These are phyloP conservation scores for Nymphalis polychloros DNA, from an alignment of 2,888 invertebrate species.

Conservation along the genomic window DNA sequence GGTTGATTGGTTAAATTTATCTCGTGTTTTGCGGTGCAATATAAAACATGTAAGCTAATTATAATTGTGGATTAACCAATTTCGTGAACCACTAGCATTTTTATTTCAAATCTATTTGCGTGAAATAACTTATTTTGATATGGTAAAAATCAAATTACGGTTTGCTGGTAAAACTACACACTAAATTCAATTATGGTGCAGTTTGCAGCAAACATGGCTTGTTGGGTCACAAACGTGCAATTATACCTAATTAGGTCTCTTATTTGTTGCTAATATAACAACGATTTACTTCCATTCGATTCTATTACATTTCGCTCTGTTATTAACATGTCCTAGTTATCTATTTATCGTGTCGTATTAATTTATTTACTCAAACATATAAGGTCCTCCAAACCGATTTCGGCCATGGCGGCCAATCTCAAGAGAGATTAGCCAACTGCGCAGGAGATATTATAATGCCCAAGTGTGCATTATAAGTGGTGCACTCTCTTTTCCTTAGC, in stretches of 20 bases:
- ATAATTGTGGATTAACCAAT: slow-evolving; percentile 8
- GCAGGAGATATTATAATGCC: too few species aligned
- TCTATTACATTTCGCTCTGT: too few species aligned
- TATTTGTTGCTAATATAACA: not conserved
- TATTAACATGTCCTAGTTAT: too few species aligned
- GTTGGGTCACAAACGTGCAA: slow-evolving; percentile 20
- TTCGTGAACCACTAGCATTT: not conserved
- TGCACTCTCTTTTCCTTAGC: too few species aligned
- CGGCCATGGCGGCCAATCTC: too few species aligned
- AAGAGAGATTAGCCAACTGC: too few species aligned
- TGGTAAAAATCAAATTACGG: slow-evolving; percentile 12
- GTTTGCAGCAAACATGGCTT: slow-evolving; percentile 13
- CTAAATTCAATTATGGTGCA: slow-evolving; percentile 17
- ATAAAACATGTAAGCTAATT: slow-evolving; percentile 1
- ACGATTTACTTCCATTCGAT: not conserved
- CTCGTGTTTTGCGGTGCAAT: not conserved
- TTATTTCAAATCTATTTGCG: not conserved
- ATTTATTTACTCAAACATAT: not conserved
- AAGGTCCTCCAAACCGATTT: too few species aligned
- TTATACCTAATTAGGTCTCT: slow-evolving; percentile 5
- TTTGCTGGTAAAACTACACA: slow-evolving; percentile 1
- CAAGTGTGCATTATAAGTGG: too few species aligned
- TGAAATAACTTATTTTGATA: not conserved
- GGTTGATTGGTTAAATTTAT: not conserved
- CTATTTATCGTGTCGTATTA: not conserved